A percentile compares a stretch with the other conserved stretches of the same genome.
Conservation (phyloP, 2,888 invertebrate genomes). For the Scrobipalpa atriplicella region DNA sequence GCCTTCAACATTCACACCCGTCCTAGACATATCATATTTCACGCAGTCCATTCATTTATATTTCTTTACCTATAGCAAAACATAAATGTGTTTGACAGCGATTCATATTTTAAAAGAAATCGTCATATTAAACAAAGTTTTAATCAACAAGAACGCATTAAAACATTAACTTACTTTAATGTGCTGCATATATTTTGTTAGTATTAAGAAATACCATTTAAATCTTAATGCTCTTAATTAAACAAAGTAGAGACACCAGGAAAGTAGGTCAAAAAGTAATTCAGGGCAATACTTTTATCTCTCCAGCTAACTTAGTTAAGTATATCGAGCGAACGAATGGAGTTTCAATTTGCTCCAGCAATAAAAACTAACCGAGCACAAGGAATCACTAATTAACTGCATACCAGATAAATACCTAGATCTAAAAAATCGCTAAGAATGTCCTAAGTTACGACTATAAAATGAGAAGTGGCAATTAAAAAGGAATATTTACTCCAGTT, state of each 20-base stretch:
- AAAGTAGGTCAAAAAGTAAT: constrained; percentile 22
- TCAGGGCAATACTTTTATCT: constrained; percentile 17
- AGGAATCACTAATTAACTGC: constrained; percentile 12
- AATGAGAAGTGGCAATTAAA: constrained; percentile 6
- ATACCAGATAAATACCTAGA: constrained; percentile 6
- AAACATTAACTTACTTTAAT: no score
- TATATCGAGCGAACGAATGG: constrained; percentile 28
- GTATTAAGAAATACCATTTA: background rate
- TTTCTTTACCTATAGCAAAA: no score
- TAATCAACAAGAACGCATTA: no score
- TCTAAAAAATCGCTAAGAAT: background rate
- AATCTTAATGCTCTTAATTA: background rate
- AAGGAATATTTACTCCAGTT: constrained; percentile 8
- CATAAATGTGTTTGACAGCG: no score
- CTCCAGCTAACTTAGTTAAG: constrained; percentile 28
- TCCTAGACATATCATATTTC: no score
- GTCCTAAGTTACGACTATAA: constrained; percentile 1
- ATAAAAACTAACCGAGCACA: constrained; percentile 19
- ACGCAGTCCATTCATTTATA: no score
- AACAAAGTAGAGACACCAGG: constrained; percentile 8
- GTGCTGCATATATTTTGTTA: no score
- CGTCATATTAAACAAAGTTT: no score
- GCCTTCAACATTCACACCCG: no score
- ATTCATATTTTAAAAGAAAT: no score
- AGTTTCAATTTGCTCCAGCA: constrained; percentile 26